Evolutionary conservation across 64 coral and sea anemone genomes (phyloP).

Genomic region (Hydrozoanthus tunicans): DNA sequence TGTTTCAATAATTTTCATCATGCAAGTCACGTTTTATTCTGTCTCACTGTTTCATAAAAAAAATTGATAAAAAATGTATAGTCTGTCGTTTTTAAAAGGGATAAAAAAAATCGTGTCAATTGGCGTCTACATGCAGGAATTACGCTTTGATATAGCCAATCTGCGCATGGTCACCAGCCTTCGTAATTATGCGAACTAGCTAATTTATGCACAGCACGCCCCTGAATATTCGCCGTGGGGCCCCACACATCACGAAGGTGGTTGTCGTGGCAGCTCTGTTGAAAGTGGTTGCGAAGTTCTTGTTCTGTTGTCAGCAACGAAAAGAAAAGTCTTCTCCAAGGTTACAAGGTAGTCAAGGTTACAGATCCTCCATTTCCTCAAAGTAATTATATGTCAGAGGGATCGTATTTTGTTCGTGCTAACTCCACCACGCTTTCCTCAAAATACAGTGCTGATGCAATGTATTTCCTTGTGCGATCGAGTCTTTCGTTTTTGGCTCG

Average conservation of each 20-base stretch:
- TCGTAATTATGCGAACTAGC: not conserved
- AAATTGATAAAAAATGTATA: too few species aligned
- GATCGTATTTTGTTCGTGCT: slow-evolving; percentile 54
- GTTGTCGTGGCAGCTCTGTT: slow-evolving; percentile 83
- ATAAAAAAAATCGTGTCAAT: too few species aligned
- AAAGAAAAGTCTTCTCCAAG: slow-evolving; percentile 95
- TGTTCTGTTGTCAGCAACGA: slow-evolving; percentile 95
- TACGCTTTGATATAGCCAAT: not conserved
- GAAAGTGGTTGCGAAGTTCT: slow-evolving; percentile 96
- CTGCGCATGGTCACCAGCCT: not conserved
- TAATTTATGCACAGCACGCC: slow-evolving; percentile 28
- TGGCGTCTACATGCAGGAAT: not conserved
- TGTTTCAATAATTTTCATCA: too few species aligned
- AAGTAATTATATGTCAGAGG: slow-evolving; percentile 68
- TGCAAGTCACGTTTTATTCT: too few species aligned
- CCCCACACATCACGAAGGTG: slow-evolving; percentile 54
- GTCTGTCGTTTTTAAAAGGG: too few species aligned
- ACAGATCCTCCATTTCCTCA: slow-evolving; percentile 99
- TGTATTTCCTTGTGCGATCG: slow-evolving; percentile 21
- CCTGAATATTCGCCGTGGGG: not conserved
- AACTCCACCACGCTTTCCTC: slow-evolving; percentile 44
- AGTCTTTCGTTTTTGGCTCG: slow-evolving; percentile 12
- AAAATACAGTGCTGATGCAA: slow-evolving; percentile 10
- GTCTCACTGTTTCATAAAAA: too few species aligned
- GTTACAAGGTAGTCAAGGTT: slow-evolving; percentile 99